A percentile compares a stretch with the other conserved stretches of the same genome.
These are phyloP conservation scores for Perizoma flavofasciatum DNA, from an alignment of 2,888 invertebrate species.

Conservation along the genomic window DNA sequence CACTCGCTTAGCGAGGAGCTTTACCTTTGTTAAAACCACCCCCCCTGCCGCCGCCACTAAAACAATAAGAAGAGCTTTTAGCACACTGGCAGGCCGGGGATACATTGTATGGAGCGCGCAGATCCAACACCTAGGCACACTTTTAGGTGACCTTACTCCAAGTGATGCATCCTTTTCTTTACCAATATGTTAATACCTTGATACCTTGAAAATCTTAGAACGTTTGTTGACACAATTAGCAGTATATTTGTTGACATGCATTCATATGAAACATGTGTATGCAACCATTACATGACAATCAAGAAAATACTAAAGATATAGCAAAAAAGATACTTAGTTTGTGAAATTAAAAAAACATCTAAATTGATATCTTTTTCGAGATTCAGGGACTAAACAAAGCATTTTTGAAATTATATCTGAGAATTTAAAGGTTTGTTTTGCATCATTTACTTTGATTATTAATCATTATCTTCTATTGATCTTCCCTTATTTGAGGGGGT, in stretches of 20 bases:
- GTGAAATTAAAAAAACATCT: background rate
- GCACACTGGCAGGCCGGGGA: slow-evolving; percentile 86
- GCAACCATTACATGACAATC: slow-evolving; percentile 18
- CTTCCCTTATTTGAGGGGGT: too few relatives aligned
- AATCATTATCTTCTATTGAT: too few relatives aligned
- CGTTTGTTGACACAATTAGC: slow-evolving; percentile 62
- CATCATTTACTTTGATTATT: too few relatives aligned
- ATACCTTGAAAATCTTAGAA: slow-evolving; percentile 81
- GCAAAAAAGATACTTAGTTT: slow-evolving; percentile 27
- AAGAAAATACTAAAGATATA: slow-evolving; percentile 15
- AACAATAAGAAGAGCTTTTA: slow-evolving; percentile 93
- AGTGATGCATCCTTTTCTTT: slow-evolving; percentile 84
- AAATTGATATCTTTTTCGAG: slow-evolving; percentile 22
- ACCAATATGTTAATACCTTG: slow-evolving; percentile 79
- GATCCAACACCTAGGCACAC: slow-evolving; percentile 80
- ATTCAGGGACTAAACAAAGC: slow-evolving; percentile 26
- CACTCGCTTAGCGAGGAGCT: slow-evolving; percentile 90
- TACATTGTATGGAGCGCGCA: slow-evolving; percentile 82
- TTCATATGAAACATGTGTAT: slow-evolving; percentile 39
- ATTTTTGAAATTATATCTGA: background rate
- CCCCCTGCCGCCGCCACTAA: slow-evolving; percentile 97
- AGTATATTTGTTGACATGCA: slow-evolving; percentile 59
- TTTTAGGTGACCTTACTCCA: slow-evolving; percentile 77
- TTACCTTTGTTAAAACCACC: slow-evolving; percentile 99
- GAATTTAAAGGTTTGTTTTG: background rate